Conservation (phyloP, 2,888 invertebrate genomes). For the Coremacera marginata region DNA sequence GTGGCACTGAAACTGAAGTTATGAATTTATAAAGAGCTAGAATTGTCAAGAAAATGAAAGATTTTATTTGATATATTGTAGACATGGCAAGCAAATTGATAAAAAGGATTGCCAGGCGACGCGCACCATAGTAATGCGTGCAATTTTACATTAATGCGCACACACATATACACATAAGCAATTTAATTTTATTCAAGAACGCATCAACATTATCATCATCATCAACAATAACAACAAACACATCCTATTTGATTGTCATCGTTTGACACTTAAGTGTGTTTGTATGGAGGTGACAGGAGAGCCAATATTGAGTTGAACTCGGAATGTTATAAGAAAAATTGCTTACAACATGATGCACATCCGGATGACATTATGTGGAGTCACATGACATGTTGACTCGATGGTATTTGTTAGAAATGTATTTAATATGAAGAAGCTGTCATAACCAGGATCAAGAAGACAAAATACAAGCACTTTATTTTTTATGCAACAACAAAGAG, state of each 20-base stretch:
- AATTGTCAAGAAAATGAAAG: background rate
- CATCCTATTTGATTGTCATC: conserved; percentile 16
- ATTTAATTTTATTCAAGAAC: background rate
- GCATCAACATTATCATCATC: background rate
- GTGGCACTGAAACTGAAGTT: too few species aligned
- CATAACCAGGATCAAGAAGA: too few species aligned
- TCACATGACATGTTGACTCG: background rate
- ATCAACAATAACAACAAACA: background rate
- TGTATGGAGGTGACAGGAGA: background rate
- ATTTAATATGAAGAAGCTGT: background rate
- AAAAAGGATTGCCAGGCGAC: too few species aligned
- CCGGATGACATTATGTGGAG: background rate
- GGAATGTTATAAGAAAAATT: background rate
- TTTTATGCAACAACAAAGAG: too few species aligned
- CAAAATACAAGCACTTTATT: too few species aligned
- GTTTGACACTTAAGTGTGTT: background rate
- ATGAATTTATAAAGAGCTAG: background rate
- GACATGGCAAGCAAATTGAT: background rate
- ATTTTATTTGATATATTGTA: background rate
- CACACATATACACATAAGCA: too few species aligned
- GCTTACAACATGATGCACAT: background rate
- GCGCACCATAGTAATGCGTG: too few species aligned
- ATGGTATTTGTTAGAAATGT: background rate
- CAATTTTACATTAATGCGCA: too few species aligned
- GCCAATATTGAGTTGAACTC: background rate